Evolutionary conservation across 2,113 vertebrate species (phyloP).

Genomic region (Sapayoa aenigma): DNA sequence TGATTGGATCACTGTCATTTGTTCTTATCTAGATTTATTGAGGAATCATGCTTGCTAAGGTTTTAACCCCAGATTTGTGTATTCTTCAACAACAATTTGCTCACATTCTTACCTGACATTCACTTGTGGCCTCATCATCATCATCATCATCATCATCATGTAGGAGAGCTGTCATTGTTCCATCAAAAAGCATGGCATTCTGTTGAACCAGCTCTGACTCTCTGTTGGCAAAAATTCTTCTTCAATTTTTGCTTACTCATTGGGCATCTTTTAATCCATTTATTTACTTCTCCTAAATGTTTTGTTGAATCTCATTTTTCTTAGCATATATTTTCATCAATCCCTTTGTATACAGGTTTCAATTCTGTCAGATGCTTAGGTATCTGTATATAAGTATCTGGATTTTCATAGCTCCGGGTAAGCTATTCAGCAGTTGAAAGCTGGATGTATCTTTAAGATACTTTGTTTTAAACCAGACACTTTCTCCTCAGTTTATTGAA

Average conservation of each 20-base stretch:
- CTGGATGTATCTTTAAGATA: neutral
- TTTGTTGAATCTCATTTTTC: neutral
- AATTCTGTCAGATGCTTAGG: neutral
- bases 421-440: neutral
- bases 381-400: neutral
- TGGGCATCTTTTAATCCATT: neutral
- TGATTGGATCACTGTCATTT: slow-evolving; percentile 25
- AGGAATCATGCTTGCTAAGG: neutral
- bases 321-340: neutral
- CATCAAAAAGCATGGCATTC: neutral
- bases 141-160: neutral
- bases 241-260: neutral
- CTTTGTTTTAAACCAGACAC: neutral
- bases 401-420: neutral
- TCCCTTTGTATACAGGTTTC: neutral
- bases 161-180: neutral
- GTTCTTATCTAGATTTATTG: neutral
- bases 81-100: neutral
- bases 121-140: neutral
- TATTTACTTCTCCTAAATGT: neutral
- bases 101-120: neutral
- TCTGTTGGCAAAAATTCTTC: neutral
- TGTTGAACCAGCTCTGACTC: neutral
- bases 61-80: neutral
- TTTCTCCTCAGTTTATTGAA: neutral